phyloP scores from a whole-genome alignment of 2,113 vertebrate genomes.

The Brachirus orientalis region DNA sequence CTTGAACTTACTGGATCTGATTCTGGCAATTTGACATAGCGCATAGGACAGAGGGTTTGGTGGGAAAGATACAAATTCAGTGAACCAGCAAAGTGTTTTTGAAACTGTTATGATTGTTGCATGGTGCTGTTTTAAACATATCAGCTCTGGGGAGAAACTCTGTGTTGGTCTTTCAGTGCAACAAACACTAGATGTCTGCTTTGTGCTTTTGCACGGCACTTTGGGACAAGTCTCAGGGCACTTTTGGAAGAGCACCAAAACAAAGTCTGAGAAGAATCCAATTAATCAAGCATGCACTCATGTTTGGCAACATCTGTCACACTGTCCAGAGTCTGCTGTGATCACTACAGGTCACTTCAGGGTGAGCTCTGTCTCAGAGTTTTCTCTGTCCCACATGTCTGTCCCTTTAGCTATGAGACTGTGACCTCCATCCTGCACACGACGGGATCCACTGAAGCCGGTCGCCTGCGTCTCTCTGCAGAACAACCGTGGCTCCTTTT shows the following conservation, averaged over 20 bases:
- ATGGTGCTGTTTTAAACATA: slow-evolving; percentile 11
- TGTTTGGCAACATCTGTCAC: slow-evolving; percentile 32
- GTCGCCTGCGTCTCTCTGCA: slow-evolving; percentile 14
- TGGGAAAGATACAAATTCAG: no score
- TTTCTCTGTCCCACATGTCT: slow-evolving; percentile 59
- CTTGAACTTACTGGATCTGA: no score
- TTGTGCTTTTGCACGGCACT: slow-evolving; percentile 10
- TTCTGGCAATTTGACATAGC: no score
- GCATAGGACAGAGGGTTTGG: no score
- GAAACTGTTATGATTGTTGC: neutral
- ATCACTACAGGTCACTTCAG: slow-evolving; percentile 24
- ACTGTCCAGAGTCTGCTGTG: slow-evolving; percentile 11
- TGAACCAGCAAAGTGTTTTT: neutral
- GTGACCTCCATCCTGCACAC: slow-evolving; percentile 60
- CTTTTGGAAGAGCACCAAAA: slow-evolving; percentile 57
- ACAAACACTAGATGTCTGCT: slow-evolving; percentile 22
- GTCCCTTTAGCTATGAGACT: slow-evolving; percentile 61
- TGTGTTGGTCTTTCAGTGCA: neutral
- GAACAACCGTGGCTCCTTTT: slow-evolving; percentile 1
- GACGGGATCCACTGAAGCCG: slow-evolving; percentile 37
- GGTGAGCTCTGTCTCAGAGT: slow-evolving; percentile 55
- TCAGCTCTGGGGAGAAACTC: neutral
- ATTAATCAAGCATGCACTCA: slow-evolving; percentile 45
- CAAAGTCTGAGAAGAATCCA: slow-evolving; percentile 55
- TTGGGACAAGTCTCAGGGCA: slow-evolving; percentile 27